Percentiles rank a stretch among this genome's conserved stretches.
These are phyloP conservation scores for Tanypteryx hageni DNA, from an alignment of 2,888 invertebrate species.

Conservation along the genomic window DNA sequence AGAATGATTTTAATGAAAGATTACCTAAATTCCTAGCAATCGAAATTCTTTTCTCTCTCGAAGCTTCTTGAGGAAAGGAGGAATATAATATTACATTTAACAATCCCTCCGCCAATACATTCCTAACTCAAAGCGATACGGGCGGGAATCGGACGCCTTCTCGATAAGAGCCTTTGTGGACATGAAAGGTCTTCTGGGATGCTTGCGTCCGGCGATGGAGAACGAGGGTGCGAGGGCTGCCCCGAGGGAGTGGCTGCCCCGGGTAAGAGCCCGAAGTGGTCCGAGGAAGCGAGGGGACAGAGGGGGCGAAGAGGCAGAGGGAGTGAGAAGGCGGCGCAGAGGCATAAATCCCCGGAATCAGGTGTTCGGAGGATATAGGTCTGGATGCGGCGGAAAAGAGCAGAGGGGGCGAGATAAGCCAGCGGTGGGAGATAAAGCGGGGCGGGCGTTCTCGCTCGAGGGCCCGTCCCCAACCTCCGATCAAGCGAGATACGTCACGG, in stretches of 20 bases:
- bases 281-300: background rate
- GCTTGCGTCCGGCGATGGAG: background rate
- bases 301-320: background rate
- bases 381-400: slow-evolving; percentile 1
- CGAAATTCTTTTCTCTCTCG: background rate
- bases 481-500: slow-evolving; percentile 6
- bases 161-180: background rate
- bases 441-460: background rate
- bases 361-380: slow-evolving; percentile 15
- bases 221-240: background rate
- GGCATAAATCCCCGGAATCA: slow-evolving; percentile 35
- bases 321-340: background rate
- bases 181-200: background rate
- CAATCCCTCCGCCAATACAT: background rate
- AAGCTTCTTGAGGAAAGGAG: background rate
- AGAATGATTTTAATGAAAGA: too few species aligned
- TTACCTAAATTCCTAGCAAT: background rate
- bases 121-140: background rate
- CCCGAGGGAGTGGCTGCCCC: background rate
- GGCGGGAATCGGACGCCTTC: background rate
- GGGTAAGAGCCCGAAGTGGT: background rate
- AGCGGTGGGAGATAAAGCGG: slow-evolving; percentile 17
- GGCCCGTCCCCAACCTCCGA: background rate
- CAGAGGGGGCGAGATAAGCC: slow-evolving; percentile 1
- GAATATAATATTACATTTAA: background rate